phyloP scores from a whole-genome alignment of 2,888 invertebrate species.

The Polymixis lichenea region DNA sequence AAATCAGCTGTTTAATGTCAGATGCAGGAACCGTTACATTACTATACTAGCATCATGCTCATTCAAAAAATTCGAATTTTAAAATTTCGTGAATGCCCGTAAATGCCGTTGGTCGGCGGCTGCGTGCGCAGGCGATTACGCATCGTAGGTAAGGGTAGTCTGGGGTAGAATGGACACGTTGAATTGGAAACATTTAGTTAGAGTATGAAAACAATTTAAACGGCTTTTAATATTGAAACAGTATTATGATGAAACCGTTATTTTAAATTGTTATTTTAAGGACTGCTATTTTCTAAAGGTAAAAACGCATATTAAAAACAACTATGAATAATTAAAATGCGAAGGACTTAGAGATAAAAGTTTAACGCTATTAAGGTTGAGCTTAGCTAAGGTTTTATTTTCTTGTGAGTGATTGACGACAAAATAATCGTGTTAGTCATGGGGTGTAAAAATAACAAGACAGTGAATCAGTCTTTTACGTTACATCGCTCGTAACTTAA shows the following conservation, averaged over 20 bases:
- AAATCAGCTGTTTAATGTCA: slow-evolving; percentile 67
- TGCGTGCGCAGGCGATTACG: slow-evolving; percentile 64
- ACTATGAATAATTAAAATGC: neutral
- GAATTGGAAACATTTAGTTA: neutral
- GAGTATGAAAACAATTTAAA: neutral
- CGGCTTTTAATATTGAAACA: neutral
- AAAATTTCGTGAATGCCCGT: slow-evolving; percentile 60
- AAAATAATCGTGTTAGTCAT: slow-evolving; percentile 36
- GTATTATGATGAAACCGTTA: neutral
- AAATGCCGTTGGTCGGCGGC: slow-evolving; percentile 61
- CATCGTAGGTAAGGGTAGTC: slow-evolving; percentile 60
- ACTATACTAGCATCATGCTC: slow-evolving; percentile 63
- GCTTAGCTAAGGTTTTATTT: slow-evolving; percentile 9
- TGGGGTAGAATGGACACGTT: slow-evolving; percentile 27
- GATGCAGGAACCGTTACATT: slow-evolving; percentile 67
- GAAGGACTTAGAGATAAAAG: neutral
- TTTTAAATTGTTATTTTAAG: neutral
- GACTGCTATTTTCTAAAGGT: neutral
- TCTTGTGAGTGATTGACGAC: slow-evolving; percentile 18
- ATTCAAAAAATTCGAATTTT: slow-evolving; percentile 62
- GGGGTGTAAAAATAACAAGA: slow-evolving; percentile 32
- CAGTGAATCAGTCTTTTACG: slow-evolving; percentile 37
- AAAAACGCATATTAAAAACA: neutral
- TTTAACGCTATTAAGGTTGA: neutral
- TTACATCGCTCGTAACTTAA: neutral